Percentiles rank a stretch among this genome's conserved stretches.
phyloP scores from a whole-genome alignment of 2,888 invertebrate species.

The Eupithecia abbreviata region DNA sequence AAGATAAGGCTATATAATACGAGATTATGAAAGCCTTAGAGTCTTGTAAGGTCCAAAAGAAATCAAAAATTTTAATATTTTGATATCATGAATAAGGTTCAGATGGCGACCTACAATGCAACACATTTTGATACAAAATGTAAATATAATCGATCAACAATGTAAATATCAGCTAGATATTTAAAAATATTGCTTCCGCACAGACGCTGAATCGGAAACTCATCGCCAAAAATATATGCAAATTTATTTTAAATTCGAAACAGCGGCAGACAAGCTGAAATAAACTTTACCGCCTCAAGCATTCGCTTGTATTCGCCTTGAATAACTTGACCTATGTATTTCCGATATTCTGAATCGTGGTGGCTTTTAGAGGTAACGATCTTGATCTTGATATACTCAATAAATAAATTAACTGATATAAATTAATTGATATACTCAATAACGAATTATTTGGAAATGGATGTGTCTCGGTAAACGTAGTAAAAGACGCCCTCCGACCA shows the following conservation, averaged over 20 bases:
- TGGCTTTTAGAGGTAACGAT: constrained; percentile 15
- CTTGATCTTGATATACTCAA: neutral
- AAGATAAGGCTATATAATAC: no score
- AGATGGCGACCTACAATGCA: neutral
- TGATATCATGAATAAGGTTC: no score
- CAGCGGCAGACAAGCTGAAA: constrained; percentile 12
- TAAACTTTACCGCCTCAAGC: constrained; percentile 15
- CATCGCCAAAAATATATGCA: neutral
- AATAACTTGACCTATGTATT: constrained; percentile 25
- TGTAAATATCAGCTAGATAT: neutral
- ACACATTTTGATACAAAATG: neutral
- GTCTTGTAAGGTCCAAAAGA: no score
- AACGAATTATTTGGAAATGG: no score
- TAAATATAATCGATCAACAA: neutral
- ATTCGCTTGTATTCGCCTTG: constrained; percentile 12
- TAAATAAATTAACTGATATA: no score
- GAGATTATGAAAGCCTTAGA: no score
- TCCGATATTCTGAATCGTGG: constrained; percentile 14
- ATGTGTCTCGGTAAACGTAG: no score
- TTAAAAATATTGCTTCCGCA: neutral
- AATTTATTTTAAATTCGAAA: constrained; percentile 1
- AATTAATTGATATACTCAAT: no score
- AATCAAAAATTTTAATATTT: no score
- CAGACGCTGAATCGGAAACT: neutral
- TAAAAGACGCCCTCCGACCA: no score